Percentiles rank a stretch among this genome's conserved stretches.
Evolutionary conservation across 2,888 invertebrate genomes (phyloP).

Genomic region (Aphidius colemani): DNA sequence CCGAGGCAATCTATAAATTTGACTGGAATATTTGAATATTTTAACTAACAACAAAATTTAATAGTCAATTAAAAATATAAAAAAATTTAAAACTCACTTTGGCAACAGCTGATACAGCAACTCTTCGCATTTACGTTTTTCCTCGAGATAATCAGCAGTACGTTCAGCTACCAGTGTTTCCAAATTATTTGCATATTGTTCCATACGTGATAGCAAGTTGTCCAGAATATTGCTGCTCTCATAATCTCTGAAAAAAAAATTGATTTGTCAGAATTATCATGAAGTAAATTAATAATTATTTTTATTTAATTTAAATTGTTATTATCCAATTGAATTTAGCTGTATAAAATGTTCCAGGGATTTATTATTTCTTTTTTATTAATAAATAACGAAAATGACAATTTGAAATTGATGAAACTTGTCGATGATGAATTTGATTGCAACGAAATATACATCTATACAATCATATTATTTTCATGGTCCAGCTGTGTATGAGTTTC

Average conservation of each 20-base stretch:
- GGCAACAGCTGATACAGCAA: conserved; percentile 95
- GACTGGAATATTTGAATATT: too few relatives aligned
- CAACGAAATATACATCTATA: too few relatives aligned
- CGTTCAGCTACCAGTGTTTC: conserved; percentile 95
- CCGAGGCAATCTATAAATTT: too few relatives aligned
- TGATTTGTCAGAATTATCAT: neutral
- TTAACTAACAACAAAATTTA: too few relatives aligned
- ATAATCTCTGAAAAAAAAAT: conserved; percentile 70
- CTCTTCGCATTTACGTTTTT: conserved; percentile 97
- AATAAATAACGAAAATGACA: too few relatives aligned
- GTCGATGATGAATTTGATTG: too few relatives aligned
- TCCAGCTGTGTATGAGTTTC: too few relatives aligned
- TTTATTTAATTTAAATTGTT: too few relatives aligned
- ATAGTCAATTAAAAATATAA: neutral
- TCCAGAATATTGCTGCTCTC: conserved; percentile 94
- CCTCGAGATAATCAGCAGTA: conserved; percentile 96
- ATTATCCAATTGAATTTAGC: too few relatives aligned
- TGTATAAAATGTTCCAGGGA: neutral
- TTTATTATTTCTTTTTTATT: neutral
- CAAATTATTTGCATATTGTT: conserved; percentile 98
- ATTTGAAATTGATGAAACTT: too few relatives aligned
- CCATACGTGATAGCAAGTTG: conserved; percentile 96
- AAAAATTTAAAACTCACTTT: conserved; percentile 67
- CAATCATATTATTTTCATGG: too few relatives aligned
- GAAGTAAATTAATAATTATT: neutral